Conservation (phyloP, 1,140 invertebrate genomes). For the Pseudomyrmex sp. region DNA sequence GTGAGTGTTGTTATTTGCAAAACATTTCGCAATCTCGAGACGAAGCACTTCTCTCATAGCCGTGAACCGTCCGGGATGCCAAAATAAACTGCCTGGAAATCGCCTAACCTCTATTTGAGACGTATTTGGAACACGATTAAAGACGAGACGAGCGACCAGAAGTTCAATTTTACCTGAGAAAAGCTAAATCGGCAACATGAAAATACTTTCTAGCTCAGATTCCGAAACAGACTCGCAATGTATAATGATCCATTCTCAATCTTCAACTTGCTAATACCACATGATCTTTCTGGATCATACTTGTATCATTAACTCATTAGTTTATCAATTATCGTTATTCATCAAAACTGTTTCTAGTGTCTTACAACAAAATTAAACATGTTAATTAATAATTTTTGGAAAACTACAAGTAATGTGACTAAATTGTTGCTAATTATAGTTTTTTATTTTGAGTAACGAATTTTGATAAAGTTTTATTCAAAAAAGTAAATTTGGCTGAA, state of each 20-base stretch:
- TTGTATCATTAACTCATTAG: not conserved
- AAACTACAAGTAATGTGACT: not conserved
- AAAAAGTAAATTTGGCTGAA: not conserved
- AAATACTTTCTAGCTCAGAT: not conserved
- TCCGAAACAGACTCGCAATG: not conserved
- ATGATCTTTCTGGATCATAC: not conserved
- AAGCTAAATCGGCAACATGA: not conserved
- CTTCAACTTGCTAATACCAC: not conserved
- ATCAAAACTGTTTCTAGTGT: not conserved
- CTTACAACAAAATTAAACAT: not conserved
- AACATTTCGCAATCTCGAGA: not conserved
- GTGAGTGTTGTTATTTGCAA: slow-evolving; percentile 26
- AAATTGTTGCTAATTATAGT: no score
- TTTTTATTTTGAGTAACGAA: not conserved
- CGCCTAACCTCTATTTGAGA: slow-evolving; percentile 16
- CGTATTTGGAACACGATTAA: not conserved
- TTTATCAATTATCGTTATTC: not conserved
- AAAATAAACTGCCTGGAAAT: not conserved
- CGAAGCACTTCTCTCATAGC: not conserved
- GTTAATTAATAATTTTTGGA: not conserved
- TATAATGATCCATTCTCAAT: not conserved
- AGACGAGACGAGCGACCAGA: not conserved
- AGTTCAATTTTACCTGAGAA: not conserved
- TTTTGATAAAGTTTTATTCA: not conserved
- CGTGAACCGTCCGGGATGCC: not conserved